These are phyloP conservation scores for Alexandromys fortis DNA, from an alignment of 2,113 vertebrate species.

Conservation along the genomic window DNA sequence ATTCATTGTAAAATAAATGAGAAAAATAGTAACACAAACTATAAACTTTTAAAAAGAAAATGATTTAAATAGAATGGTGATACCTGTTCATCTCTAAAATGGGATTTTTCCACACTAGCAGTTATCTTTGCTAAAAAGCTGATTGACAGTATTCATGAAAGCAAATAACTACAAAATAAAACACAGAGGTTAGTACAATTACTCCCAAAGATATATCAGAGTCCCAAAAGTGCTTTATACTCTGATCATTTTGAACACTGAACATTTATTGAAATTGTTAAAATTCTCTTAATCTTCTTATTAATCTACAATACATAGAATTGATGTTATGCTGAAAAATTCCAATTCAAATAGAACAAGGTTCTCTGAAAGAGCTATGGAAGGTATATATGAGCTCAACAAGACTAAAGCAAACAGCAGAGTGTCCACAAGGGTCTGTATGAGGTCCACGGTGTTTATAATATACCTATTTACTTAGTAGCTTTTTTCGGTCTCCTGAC, in stretches of 20 bases:
- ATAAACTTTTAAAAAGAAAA: not conserved
- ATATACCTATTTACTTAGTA: not conserved
- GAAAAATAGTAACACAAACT: too few species aligned
- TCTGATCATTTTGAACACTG: constrained; percentile 35
- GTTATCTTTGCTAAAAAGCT: not conserved
- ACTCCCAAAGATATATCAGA: not conserved
- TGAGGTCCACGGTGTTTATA: not conserved
- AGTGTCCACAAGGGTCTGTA: not conserved
- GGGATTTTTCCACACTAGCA: not conserved
- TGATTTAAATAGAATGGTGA: not conserved
- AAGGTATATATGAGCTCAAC: not conserved
- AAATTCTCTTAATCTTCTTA: not conserved
- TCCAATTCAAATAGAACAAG: not conserved
- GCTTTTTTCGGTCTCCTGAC: not conserved
- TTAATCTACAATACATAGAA: not conserved
- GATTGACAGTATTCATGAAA: not conserved
- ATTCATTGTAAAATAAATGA: too few species aligned
- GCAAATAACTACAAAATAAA: not conserved
- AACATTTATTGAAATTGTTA: not conserved
- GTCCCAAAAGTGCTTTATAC: not conserved
- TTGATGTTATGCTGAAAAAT: constrained; percentile 50
- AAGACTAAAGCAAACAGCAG: not conserved
- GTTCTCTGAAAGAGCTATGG: not conserved
- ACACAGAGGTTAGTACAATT: not conserved
- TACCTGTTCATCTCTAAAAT: not conserved